phyloP scores from a whole-genome alignment of 2,797 vertebrate species.

The Miichthys miiuy region DNA sequence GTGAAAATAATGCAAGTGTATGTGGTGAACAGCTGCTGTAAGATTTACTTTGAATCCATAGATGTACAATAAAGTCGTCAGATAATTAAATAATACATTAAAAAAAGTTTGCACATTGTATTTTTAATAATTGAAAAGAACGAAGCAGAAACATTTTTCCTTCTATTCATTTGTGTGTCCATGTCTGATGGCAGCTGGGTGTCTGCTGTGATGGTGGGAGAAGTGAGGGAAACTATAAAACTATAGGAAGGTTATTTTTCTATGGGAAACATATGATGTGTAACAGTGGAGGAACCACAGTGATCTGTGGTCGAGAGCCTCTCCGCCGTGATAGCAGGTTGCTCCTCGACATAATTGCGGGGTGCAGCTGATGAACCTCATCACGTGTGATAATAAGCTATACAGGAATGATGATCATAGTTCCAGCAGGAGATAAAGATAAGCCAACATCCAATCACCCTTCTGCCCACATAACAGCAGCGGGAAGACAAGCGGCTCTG shows the following conservation, averaged over 20 bases:
- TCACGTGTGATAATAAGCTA: conserved; percentile 68
- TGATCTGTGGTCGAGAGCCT: conserved; percentile 30
- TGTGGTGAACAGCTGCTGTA: conserved; percentile 15
- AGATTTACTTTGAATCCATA: background rate
- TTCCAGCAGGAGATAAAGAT: conserved; percentile 67
- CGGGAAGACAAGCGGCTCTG: conserved; percentile 56
- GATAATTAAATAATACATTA: conserved; percentile 20
- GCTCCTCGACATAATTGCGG: conserved; percentile 59
- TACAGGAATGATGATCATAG: conserved; percentile 69
- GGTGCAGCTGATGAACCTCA: conserved; percentile 69
- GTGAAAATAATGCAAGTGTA: conserved; percentile 5
- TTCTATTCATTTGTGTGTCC: conserved; percentile 32
- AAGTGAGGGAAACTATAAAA: conserved; percentile 17
- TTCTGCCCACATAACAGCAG: conserved; percentile 33
- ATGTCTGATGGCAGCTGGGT: conserved; percentile 33
- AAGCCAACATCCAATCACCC: conserved; percentile 60
- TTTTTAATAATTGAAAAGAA: conserved; percentile 33
- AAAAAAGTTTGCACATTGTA: conserved; percentile 26
- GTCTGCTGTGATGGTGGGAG: conserved; percentile 44
- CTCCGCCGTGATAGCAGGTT: conserved; percentile 64
- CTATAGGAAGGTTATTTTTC: conserved; percentile 19
- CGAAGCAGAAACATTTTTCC: background rate
- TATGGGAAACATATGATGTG: background rate
- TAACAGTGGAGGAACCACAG: conserved; percentile 25
- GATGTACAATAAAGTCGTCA: conserved; percentile 4